Conservation (phyloP, 2,888 invertebrate genomes). For the Acrobasis consociella region DNA sequence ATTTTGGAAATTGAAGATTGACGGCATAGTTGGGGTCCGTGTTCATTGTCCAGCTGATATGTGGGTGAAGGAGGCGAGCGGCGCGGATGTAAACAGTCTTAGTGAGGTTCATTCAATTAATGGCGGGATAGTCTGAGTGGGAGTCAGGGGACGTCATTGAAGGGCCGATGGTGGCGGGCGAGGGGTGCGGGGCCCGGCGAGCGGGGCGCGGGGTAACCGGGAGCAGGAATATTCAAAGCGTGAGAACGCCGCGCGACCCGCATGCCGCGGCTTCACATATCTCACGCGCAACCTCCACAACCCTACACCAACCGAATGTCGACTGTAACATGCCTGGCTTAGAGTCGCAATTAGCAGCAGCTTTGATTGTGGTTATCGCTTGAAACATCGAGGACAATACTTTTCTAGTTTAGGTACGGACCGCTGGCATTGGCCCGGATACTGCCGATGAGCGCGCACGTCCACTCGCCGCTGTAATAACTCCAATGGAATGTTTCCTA, state of each 20-base stretch:
- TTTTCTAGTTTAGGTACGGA: constrained; percentile 81
- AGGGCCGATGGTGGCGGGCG: constrained; percentile 61
- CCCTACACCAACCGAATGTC: constrained; percentile 42
- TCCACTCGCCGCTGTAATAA: constrained; percentile 49
- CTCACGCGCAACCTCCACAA: constrained; percentile 79
- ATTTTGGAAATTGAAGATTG: not conserved
- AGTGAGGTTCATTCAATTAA: constrained; percentile 74
- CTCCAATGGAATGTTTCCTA: constrained; percentile 42
- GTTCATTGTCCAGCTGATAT: constrained; percentile 18
- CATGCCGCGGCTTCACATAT: constrained; percentile 82
- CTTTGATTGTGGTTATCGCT: constrained; percentile 69
- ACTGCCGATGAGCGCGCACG: constrained; percentile 75
- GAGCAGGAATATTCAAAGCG: constrained; percentile 82
- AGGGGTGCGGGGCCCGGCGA: constrained; percentile 35
- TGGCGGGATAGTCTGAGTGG: constrained; percentile 62
- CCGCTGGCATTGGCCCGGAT: constrained; percentile 81
- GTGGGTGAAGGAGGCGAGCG: constrained; percentile 42
- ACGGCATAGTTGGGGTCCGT: not conserved
- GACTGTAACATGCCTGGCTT: constrained; percentile 49
- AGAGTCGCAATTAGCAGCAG: constrained; percentile 52
- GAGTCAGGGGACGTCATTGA: constrained; percentile 74
- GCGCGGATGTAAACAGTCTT: constrained; percentile 67
- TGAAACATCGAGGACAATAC: constrained; percentile 81
- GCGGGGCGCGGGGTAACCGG: constrained; percentile 51
- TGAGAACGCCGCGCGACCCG: constrained; percentile 82